Percentiles rank a stretch among this genome's conserved stretches.
These are phyloP conservation scores for Biston betularia DNA, from an alignment of 2,888 invertebrate species.

Conservation along the genomic window DNA sequence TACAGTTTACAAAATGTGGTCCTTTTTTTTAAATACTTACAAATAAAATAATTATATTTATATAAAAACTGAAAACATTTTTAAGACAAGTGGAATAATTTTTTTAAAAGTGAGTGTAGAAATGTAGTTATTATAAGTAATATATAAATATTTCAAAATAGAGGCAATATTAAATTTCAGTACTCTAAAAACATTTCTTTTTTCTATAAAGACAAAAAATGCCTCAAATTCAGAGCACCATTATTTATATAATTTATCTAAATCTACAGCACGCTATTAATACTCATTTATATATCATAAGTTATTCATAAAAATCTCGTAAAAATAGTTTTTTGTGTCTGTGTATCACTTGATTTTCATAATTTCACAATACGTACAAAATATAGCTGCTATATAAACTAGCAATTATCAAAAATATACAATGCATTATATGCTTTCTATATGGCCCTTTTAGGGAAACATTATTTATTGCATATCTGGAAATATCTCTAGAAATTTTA, in stretches of 20 bases:
- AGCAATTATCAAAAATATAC: constrained; percentile 44
- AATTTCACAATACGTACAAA: constrained; percentile 14
- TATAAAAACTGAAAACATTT: constrained; percentile 15
- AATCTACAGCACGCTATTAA: constrained; percentile 48
- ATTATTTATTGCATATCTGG: background rate
- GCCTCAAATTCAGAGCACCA: constrained; percentile 63
- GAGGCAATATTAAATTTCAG: constrained; percentile 19
- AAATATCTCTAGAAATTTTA: background rate
- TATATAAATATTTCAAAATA: constrained; percentile 31
- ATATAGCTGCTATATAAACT: constrained; percentile 24
- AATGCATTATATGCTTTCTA: constrained; percentile 42
- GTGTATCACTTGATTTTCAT: constrained; percentile 33
- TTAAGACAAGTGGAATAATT: constrained; percentile 24
- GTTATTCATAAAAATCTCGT: constrained; percentile 29
- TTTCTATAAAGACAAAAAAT: constrained; percentile 40
- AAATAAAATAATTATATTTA: constrained; percentile 28
- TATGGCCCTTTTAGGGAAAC: constrained; percentile 30
- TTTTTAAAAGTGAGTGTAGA: constrained; percentile 3
- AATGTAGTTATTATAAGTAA: constrained; percentile 22
- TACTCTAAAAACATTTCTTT: constrained; percentile 20
- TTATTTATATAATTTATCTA: constrained; percentile 38
- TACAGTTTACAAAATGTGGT: constrained; percentile 64
- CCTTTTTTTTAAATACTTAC: constrained; percentile 51
- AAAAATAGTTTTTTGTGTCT: constrained; percentile 34
- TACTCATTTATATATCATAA: constrained; percentile 47